Base-by-base conservation (phyloP, 2,888 invertebrate species). In the Nasonia oneida region DNA sequence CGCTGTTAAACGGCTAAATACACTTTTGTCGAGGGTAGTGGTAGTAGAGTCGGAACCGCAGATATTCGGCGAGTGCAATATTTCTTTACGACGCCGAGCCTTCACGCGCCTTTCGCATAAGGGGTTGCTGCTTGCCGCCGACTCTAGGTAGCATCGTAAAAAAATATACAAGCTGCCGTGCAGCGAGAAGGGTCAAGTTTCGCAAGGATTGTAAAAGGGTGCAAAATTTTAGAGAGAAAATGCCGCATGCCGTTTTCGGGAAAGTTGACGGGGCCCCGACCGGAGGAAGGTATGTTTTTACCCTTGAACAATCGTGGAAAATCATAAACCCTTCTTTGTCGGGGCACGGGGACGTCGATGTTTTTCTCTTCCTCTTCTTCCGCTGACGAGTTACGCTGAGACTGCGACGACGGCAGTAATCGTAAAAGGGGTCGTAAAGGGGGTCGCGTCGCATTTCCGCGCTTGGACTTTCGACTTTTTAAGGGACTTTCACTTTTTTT, bases 201-300 rank as follows among this genome's bases (percentile, higher is more conserved):
- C 84, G 90, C 90, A 90, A 90, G 91, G 90, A 89, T 92, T 91
- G 91, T 93, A 92, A 93, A 93, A 92, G 93, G 91, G 85, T 87
- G 87, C 83, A 70, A 71, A 75, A 74, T 23, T 83, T 67, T 91
- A 61, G 57, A 61, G n/a, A 18, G 89, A 88, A 75, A 88, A 82
- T 84, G 86, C 87, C 79, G 87, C 73, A 80, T 83, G 70, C 86
- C 83, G 70, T 77, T 5, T 39, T 15, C 39, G 61, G 61, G 88
- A 88, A 90, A 90, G 87, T 83, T 81, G 57, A 74, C 84, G 81
- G 78, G 81, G 76, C 39, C 53, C 4, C 1, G 42, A 37, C 10
- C 39, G 79, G 33, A 39, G 47, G 67, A 42, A 73, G 82, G 79
- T 67, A 33, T 85, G 61, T 83, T 80, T 85, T 83, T 86, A 86